Percentiles rank a stretch among this genome's conserved stretches.
phyloP scores from a whole-genome alignment of 2,888 invertebrate species.

The Dolichopus griseipennis region DNA sequence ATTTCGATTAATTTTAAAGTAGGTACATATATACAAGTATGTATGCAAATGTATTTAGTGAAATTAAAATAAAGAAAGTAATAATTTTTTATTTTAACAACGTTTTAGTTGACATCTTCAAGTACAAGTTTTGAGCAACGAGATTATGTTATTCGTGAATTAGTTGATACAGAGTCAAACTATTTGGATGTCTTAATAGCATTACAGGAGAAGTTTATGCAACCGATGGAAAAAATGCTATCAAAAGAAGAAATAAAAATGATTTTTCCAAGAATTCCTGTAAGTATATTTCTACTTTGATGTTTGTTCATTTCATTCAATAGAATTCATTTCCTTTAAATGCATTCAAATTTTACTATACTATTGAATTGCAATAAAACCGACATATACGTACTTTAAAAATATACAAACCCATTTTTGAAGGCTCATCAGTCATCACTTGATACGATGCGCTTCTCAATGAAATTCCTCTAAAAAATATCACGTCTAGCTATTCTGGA shows the following conservation, averaged over 20 bases:
- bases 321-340: too few species aligned
- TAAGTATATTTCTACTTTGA: conserved; percentile 43
- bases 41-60: too few species aligned
- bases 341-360: too few species aligned
- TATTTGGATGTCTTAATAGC: conserved; percentile 89
- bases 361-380: too few species aligned
- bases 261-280: conserved; percentile 87
- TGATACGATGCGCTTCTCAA: too few species aligned
- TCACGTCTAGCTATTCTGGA: too few species aligned
- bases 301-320: too few species aligned
- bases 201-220: conserved; percentile 69
- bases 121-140: conserved; percentile 70
- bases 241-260: conserved; percentile 63
- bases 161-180: conserved; percentile 94
- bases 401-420: too few species aligned
- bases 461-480: too few species aligned
- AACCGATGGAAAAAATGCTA: conserved; percentile 63
- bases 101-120: conserved; percentile 46
- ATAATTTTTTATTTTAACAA: conserved; percentile 11
- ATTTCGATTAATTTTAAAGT: neutral
- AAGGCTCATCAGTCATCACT: too few species aligned
- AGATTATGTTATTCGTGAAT: conserved; percentile 85
- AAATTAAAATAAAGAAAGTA: neutral
- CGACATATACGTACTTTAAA: too few species aligned
- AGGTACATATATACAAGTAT: too few species aligned